Evolutionary conservation across 2,888 invertebrate species (phyloP), one percentile per base, ranked within the genome.

Genomic region (Dioctria rufipes): DNA sequence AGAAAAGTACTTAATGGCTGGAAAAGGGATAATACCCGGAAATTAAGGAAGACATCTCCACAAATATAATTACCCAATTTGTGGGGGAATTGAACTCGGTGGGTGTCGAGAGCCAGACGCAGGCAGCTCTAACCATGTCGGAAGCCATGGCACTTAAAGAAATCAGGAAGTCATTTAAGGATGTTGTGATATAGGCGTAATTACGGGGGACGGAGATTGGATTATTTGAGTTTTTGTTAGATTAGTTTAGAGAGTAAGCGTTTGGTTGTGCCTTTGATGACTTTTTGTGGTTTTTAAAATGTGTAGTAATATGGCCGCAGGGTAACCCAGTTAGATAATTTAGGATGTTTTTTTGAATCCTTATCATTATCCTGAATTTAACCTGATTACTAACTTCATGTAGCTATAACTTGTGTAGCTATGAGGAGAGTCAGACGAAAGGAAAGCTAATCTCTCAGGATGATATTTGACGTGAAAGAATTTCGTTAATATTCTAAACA

Each of bases 31-130:
- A 11, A 71, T n/a, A 11, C 51, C 3, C 40, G 25, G n/a, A 51
- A 54, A 71, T 71, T 54, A 71, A 71, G 54, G 37, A 54, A 40
- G 71, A 51, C 71, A 71, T 71, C 39, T 71, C 40, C 37, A 40
- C 37, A 13, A 43, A 71, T 71, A 71, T 54, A 71, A 71, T 71
- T 71, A 71, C 71, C 4, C 13, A 54, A 71, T 71, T 54, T 37
- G 51, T 37, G 54, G 54, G 71, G 39, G 40, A 11, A 46, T 46
- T 5, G 49, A 9, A 46, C 49, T 46, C 49, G 5, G 49, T 1
- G 49, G 49, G 49, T 46, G 49, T 46, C 9, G 49, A 9, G 5
- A 9, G 49, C 49, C 5, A 46, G 25, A 25, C 25, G 1, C 25
- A 25, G 25, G 25, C 25, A 25, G 25, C 25, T 25, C 9, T 46